phyloP scores from a whole-genome alignment of 2,888 invertebrate species.

The Agonum fuliginosum region DNA sequence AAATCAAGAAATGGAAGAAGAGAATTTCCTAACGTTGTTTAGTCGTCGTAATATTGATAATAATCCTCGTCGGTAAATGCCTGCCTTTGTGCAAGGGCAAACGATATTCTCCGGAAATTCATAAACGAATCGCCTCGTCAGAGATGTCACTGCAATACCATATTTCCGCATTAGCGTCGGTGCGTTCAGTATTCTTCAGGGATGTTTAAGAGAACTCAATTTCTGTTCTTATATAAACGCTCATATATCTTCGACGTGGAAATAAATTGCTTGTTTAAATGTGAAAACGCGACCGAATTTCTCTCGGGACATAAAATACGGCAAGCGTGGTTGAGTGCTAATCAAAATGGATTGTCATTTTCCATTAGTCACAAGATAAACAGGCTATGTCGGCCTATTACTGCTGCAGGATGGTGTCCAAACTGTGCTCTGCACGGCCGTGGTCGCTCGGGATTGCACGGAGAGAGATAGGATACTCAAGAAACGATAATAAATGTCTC shows the following conservation, averaged over 20 bases:
- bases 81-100: not conserved
- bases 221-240: conserved; percentile 58
- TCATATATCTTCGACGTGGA: conserved; percentile 59
- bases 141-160: conserved; percentile 49
- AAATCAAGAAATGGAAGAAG: conserved; percentile 1
- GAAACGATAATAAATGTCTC: conserved; percentile 8
- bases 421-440: not conserved
- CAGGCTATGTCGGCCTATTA: conserved; percentile 54
- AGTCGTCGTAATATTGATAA: not conserved
- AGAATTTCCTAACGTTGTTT: conserved; percentile 8
- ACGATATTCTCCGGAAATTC: conserved; percentile 34
- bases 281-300: conserved; percentile 60
- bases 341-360: conserved; percentile 61
- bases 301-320: conserved; percentile 58
- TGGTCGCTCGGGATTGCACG: conserved; percentile 1
- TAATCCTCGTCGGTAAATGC: conserved; percentile 15
- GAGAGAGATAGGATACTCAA: conserved; percentile 2
- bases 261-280: conserved; percentile 60
- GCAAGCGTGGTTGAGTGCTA: conserved; percentile 60
- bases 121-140: conserved; percentile 47
- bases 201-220: conserved; percentile 59
- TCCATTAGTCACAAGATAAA: conserved; percentile 60
- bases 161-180: conserved; percentile 53
- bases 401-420: conserved; percentile 10
- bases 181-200: conserved; percentile 53